Evolutionary conservation across 1,140 invertebrate species (phyloP).

Genomic region (Panagrolaimus sp.): DNA sequence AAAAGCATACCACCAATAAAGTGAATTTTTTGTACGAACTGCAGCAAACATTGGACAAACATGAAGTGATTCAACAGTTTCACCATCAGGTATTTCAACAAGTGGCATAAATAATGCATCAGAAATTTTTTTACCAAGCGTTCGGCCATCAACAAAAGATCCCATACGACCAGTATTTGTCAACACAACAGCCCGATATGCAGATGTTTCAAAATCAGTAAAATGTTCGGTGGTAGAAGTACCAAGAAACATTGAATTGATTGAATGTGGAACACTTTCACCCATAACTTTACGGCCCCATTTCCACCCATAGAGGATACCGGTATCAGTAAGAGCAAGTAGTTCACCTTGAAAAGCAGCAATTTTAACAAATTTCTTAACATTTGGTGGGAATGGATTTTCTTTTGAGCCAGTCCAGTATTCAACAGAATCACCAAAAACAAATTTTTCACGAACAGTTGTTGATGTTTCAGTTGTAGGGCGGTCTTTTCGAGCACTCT

Average conservation of each 20-base stretch:
- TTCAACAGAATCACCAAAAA: slow-evolving; percentile 84
- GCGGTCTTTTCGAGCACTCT: slow-evolving; percentile 19
- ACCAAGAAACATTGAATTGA: slow-evolving; percentile 62
- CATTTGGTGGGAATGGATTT: slow-evolving; percentile 22
- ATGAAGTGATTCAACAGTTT: slow-evolving; percentile 73
- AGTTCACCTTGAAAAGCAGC: slow-evolving; percentile 86
- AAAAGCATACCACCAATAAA: slow-evolving; percentile 80
- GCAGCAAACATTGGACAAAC: slow-evolving; percentile 85
- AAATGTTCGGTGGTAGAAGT: slow-evolving; percentile 18
- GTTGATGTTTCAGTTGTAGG: slow-evolving; percentile 14
- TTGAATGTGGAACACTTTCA: neutral
- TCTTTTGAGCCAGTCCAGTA: slow-evolving; percentile 75
- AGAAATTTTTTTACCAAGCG: slow-evolving; percentile 60
- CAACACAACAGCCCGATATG: slow-evolving; percentile 18
- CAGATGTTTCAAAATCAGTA: slow-evolving; percentile 16
- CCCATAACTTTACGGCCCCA: slow-evolving; percentile 64
- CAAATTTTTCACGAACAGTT: slow-evolving; percentile 16
- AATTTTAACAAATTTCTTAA: slow-evolving; percentile 64
- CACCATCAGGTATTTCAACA: slow-evolving; percentile 62
- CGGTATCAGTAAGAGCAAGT: slow-evolving; percentile 78
- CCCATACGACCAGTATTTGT: slow-evolving; percentile 29
- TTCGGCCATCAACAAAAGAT: slow-evolving; percentile 42
- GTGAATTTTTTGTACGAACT: slow-evolving; percentile 77
- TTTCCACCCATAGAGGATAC: slow-evolving; percentile 89
- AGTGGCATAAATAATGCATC: slow-evolving; percentile 78